A percentile compares a stretch with the other conserved stretches of the same genome.
phyloP scores from a whole-genome alignment of 2,797 vertebrate species.

The Chelon auratus region DNA sequence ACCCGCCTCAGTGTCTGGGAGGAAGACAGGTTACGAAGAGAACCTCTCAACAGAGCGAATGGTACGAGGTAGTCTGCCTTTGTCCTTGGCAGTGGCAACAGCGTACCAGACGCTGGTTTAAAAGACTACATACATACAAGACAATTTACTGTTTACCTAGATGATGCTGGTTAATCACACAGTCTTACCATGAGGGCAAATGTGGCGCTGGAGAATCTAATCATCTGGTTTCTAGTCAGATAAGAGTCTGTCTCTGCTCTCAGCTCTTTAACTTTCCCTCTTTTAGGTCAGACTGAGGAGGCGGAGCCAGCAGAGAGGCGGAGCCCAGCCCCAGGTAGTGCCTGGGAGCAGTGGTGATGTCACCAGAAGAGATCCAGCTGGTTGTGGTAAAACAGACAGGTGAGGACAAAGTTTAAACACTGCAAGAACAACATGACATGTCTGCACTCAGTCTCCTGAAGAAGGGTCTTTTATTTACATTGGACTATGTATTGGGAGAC shows the following conservation, averaged over 20 bases:
- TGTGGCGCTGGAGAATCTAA: neutral
- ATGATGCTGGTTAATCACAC: slow-evolving; percentile 19
- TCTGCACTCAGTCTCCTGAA: neutral
- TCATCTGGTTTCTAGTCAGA: neutral
- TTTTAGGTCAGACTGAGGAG: slow-evolving; percentile 62
- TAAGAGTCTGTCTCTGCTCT: neutral
- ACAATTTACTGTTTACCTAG: no score
- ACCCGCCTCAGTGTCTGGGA: no score
- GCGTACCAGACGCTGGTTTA: no score
- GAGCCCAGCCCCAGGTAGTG: slow-evolving; percentile 34
- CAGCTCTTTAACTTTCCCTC: neutral
- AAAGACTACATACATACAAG: no score
- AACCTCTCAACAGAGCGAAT: no score
- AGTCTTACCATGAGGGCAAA: neutral
- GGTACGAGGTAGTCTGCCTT: no score
- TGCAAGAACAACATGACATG: slow-evolving; percentile 7
- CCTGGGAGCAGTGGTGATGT: slow-evolving; percentile 30
- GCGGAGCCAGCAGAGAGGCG: slow-evolving; percentile 64
- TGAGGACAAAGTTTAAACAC: slow-evolving; percentile 55
- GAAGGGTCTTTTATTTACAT: slow-evolving; percentile 11
- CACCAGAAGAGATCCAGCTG: slow-evolving; percentile 45
- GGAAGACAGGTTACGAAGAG: no score
- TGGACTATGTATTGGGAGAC: neutral
- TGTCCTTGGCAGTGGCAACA: no score
- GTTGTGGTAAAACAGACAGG: slow-evolving; percentile 58